Base-by-base conservation (phyloP, 2,888 invertebrate species). In the Hyles lineata region DNA sequence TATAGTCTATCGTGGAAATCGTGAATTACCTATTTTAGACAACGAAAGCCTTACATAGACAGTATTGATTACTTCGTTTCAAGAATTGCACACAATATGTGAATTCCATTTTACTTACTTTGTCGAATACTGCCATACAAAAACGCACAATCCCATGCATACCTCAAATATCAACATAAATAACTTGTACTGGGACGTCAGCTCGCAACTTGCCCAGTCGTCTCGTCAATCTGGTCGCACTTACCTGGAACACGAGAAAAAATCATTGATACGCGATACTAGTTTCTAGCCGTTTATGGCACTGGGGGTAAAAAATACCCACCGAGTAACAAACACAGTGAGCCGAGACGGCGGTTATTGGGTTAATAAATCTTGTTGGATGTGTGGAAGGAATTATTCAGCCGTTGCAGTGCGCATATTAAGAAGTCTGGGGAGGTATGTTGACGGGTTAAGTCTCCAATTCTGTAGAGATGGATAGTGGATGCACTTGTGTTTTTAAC, bases 171-270 rank as follows among this genome's bases (percentile, higher is more conserved):
- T 32, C 19, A 21, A 17, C 67, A 50, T 67, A 67, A 55, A 55
- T 55, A 55, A 55, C 55, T 55, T 55, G 55, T 55, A 55, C 52
- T 52, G 1, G 6, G 19, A 23, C 50, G 43, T 17, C 19, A 19
- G 17, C 23, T 50, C 43, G 50, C 23, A 67, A 72, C 72, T 72
- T 23, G 72, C 63, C 67, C 62, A 58, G 58, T 72, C 70, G 72
- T 74, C 80, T 75, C 74, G 79, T 78, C 73, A 74, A 72, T 76
- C 77, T 70, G 71, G 79, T 79, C 75, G 72, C 77, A 84, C 86
- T 86, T 86, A 86, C 87, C 87, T 86, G 86, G 75, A 86, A 86
- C 61, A 81, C 15, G 58, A 72, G 81, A 81, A 85, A 83, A 84
- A 85, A 82, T 71, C 74, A 79, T 80, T 82, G 83, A 82, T 82